These are phyloP conservation scores for Pogonophryne albipinna DNA, from an alignment of 2,797 vertebrate species.

Conservation along the genomic window DNA sequence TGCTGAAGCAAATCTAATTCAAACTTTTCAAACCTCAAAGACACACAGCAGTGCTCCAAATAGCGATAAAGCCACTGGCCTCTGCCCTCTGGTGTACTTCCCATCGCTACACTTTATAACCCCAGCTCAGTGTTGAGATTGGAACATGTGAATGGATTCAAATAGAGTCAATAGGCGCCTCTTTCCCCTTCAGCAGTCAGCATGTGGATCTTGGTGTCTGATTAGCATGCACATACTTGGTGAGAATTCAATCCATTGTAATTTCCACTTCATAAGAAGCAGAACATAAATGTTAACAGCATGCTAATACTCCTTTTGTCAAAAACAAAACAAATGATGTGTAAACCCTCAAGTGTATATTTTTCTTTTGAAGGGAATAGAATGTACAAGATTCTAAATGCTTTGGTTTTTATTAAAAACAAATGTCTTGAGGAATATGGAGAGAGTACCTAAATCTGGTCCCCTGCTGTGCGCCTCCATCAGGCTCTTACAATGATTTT, in stretches of 20 bases:
- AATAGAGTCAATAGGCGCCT: conserved; percentile 77
- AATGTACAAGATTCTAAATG: conserved; percentile 55
- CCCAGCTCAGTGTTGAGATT: conserved; percentile 62
- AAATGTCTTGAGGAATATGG: conserved; percentile 57
- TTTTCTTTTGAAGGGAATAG: conserved; percentile 51
- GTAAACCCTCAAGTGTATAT: conserved; percentile 44
- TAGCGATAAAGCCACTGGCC: conserved; percentile 74
- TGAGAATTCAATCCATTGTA: conserved; percentile 71
- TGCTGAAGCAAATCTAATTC: conserved; percentile 81
- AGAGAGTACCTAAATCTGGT: conserved; percentile 68
- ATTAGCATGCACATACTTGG: conserved; percentile 78
- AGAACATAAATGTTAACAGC: conserved; percentile 74
- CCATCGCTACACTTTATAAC: conserved; percentile 71
- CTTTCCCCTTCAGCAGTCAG: conserved; percentile 76
- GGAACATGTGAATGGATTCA: conserved; percentile 81
- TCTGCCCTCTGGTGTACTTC: conserved; percentile 74
- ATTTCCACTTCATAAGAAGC: conserved; percentile 75
- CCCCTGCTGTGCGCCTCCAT: conserved; percentile 62
- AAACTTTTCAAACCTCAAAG: conserved; percentile 75
- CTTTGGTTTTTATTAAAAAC: conserved; percentile 71
- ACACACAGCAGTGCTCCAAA: conserved; percentile 76
- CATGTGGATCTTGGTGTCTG: conserved; percentile 67
- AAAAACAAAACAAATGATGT: conserved; percentile 64
- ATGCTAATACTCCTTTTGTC: conserved; percentile 66
- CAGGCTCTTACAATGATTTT: conserved; percentile 75